Conservation (phyloP, 1,140 invertebrate genomes). For the Calephelis nemesis region DNA sequence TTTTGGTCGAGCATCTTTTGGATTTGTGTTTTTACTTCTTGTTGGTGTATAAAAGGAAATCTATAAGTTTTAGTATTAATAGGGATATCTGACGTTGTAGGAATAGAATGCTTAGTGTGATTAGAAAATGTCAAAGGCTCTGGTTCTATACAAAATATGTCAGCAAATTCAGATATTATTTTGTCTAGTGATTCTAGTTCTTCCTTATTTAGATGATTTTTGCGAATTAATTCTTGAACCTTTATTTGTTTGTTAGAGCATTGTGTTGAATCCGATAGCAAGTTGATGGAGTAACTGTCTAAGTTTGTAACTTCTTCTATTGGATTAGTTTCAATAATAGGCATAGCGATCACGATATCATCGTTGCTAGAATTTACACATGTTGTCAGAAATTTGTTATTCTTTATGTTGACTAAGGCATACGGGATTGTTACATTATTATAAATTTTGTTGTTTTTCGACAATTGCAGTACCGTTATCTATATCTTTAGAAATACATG, state of each 20-base stretch:
- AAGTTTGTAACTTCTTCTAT: too few species aligned
- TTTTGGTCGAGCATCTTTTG: constrained; percentile 58
- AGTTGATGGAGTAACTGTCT: neutral
- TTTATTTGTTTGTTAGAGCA: constrained; percentile 10
- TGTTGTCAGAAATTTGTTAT: constrained; percentile 19
- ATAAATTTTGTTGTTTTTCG: constrained; percentile 29
- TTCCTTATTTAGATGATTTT: constrained; percentile 30
- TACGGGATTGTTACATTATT: constrained; percentile 23
- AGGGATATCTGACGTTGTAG: constrained; percentile 32
- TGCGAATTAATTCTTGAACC: constrained; percentile 24
- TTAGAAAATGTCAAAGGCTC: constrained; percentile 33
- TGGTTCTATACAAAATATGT: constrained; percentile 32
- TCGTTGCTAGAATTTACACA: constrained; percentile 18
- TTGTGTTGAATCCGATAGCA: neutral
- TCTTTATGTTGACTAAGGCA: constrained; percentile 1
- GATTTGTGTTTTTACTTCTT: constrained; percentile 63
- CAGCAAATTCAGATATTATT: constrained; percentile 28
- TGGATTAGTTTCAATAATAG: constrained; percentile 1
- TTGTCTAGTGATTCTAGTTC: constrained; percentile 31
- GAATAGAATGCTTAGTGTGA: constrained; percentile 33
- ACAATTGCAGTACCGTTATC: constrained; percentile 32
- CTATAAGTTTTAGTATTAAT: constrained; percentile 36
- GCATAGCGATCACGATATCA: constrained; percentile 9
- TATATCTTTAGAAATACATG: constrained; percentile 30
- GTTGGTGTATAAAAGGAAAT: constrained; percentile 48